A percentile compares a stretch with the other conserved stretches of the same genome.
phyloP scores from a whole-genome alignment of 2,797 vertebrate species.

The Cryptoprocta ferox region DNA sequence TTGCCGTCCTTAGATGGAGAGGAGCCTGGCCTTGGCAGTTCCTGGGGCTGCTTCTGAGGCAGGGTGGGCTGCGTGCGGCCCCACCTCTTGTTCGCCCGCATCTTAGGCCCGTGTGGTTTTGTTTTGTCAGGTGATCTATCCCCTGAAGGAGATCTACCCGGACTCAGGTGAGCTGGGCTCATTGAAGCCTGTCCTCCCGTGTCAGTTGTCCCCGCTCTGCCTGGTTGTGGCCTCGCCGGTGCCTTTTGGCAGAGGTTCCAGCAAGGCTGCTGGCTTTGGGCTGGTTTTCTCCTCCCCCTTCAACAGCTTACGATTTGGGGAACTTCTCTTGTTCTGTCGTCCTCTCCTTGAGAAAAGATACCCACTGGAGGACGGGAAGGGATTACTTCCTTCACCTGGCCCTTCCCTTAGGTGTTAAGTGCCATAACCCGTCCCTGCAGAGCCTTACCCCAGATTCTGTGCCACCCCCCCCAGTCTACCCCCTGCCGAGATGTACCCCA shows the following conservation, averaged over 20 bases:
- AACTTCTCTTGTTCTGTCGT: neutral
- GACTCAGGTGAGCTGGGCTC: constrained; percentile 89
- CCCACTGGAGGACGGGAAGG: neutral
- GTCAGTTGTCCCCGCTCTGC: neutral
- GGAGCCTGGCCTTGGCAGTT: neutral
- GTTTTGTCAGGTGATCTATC: constrained; percentile 95
- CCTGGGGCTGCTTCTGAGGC: neutral
- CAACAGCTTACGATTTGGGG: neutral
- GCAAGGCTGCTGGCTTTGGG: neutral
- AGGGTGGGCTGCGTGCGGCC: neutral
- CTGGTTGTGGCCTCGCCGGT: neutral
- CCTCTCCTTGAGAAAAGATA: neutral
- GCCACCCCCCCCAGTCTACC: neutral
- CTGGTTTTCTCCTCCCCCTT: neutral
- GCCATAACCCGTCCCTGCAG: neutral
- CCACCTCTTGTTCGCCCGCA: neutral
- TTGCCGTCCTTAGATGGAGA: rapidly evolving
- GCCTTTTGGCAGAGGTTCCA: neutral
- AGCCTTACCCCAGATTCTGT: neutral
- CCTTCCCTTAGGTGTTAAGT: neutral
- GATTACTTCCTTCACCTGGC: neutral
- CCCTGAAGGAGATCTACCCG: constrained; percentile 96
- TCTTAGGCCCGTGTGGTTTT: neutral
- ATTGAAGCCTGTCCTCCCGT: rapidly evolving
- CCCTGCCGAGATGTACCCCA: rapidly evolving